Conservation (phyloP, 2,888 invertebrate species). For the Heliconius cydno region DNA sequence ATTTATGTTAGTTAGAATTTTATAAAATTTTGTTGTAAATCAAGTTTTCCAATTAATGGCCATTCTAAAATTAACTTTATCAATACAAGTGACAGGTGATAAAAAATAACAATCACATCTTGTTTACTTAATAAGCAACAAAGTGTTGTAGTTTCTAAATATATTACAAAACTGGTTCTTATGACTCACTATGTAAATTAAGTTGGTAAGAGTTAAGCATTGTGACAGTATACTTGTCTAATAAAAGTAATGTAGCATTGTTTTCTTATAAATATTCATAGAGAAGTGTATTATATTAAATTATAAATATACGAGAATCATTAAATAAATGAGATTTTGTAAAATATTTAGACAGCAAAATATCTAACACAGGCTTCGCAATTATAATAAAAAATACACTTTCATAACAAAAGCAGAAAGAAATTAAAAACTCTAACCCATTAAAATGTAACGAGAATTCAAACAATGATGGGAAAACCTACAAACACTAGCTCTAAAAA, state of each 20-base stretch:
- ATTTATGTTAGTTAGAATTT: too few relatives aligned
- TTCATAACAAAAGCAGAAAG: neutral
- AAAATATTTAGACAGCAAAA: neutral
- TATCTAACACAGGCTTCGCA: neutral
- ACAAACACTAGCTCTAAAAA: slow-evolving; percentile 8
- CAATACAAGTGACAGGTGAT: neutral
- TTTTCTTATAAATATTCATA: neutral
- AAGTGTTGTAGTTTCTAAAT: slow-evolving; percentile 39
- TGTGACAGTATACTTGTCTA: slow-evolving; percentile 30
- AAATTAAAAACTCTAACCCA: neutral
- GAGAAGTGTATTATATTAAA: neutral
- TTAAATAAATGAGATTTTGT: neutral
- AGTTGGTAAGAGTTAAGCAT: slow-evolving; percentile 25
- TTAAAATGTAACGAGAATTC: neutral
- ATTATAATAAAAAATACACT: neutral
- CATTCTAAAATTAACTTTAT: neutral
- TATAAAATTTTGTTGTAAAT: neutral
- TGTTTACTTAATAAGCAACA: slow-evolving; percentile 37
- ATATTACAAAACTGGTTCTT: slow-evolving; percentile 46
- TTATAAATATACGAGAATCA: neutral
- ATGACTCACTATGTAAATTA: slow-evolving; percentile 44
- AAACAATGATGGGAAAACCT: slow-evolving; percentile 43
- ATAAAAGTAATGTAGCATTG: slow-evolving; percentile 29
- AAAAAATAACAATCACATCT: slow-evolving; percentile 35
- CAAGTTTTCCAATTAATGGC: neutral